Conservation (phyloP, 1,140 invertebrate genomes). For the Ptiloglossa arizonensis region DNA sequence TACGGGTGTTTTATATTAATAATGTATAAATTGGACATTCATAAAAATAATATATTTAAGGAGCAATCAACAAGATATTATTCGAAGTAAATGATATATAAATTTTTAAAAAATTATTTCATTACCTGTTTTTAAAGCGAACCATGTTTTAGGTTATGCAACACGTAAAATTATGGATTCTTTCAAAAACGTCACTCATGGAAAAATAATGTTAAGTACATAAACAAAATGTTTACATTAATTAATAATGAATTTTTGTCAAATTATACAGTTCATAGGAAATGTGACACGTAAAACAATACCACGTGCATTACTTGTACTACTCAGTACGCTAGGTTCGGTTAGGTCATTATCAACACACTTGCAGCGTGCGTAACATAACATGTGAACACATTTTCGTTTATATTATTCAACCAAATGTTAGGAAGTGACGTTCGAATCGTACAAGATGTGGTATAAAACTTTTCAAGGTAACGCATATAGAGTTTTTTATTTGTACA, state of each 20-base stretch:
- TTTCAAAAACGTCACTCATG: too few species aligned
- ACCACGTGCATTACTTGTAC: constrained; percentile 11
- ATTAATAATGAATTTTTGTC: not conserved
- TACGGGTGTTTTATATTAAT: constrained; percentile 63
- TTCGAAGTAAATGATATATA: constrained; percentile 5
- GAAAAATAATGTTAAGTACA: not conserved
- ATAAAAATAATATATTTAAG: not conserved
- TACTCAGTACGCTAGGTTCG: not conserved
- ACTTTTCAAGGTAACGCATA: constrained; percentile 12
- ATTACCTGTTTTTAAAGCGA: constrained; percentile 86
- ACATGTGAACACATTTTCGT: not conserved
- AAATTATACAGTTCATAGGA: not conserved
- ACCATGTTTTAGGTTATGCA: constrained; percentile 82
- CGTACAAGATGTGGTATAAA: not conserved
- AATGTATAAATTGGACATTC: not conserved
- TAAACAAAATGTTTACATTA: not conserved
- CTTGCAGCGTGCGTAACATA: not conserved
- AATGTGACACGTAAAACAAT: not conserved
- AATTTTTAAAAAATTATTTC: constrained; percentile 1
- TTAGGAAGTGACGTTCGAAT: not conserved
- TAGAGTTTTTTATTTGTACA: constrained; percentile 22
- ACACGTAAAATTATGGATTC: not conserved
- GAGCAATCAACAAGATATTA: not conserved
- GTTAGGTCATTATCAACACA: constrained; percentile 32
- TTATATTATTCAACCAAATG: not conserved